Conservation (phyloP, 2,797 vertebrate species). For the Tokudaia muenninki region DNA sequence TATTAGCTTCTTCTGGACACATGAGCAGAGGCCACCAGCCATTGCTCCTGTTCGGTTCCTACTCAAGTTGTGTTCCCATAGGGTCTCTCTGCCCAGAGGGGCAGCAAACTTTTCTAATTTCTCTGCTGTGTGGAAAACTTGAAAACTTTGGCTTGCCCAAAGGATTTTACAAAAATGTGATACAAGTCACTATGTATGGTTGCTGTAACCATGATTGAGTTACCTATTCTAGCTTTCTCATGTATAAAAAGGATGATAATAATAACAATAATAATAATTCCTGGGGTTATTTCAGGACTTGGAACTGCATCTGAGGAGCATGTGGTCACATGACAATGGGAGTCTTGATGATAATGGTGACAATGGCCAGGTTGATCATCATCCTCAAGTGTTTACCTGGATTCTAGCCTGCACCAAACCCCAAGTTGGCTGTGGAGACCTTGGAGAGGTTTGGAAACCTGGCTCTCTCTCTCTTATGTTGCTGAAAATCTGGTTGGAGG, state of each 20-base stretch:
- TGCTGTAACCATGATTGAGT: slow-evolving; percentile 52
- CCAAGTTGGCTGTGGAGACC: background rate
- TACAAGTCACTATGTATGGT: background rate
- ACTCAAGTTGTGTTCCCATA: background rate
- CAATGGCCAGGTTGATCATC: background rate
- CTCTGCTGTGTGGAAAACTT: background rate
- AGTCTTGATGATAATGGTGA: slow-evolving; percentile 56
- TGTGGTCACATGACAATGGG: background rate
- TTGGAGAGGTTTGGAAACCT: background rate
- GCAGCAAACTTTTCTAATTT: background rate
- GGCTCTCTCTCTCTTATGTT: background rate
- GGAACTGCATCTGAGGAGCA: slow-evolving; percentile 48
- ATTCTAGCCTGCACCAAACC: background rate
- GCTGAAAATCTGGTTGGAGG: slow-evolving; percentile 15
- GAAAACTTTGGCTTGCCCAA: background rate
- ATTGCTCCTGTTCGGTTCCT: background rate
- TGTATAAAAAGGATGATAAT: slow-evolving; percentile 27
- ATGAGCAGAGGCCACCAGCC: background rate
- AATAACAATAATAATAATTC: slow-evolving; percentile 21
- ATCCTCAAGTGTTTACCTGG: slow-evolving; percentile 13
- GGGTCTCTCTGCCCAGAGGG: background rate
- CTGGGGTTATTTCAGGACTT: slow-evolving; percentile 54
- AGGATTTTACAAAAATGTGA: background rate
- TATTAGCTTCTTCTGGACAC: background rate
- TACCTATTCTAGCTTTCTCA: slow-evolving; percentile 49